Percentiles rank a stretch among this genome's conserved stretches.
phyloP scores from a whole-genome alignment of 2,113 vertebrate genomes.

The Sigmodon hispidus region DNA sequence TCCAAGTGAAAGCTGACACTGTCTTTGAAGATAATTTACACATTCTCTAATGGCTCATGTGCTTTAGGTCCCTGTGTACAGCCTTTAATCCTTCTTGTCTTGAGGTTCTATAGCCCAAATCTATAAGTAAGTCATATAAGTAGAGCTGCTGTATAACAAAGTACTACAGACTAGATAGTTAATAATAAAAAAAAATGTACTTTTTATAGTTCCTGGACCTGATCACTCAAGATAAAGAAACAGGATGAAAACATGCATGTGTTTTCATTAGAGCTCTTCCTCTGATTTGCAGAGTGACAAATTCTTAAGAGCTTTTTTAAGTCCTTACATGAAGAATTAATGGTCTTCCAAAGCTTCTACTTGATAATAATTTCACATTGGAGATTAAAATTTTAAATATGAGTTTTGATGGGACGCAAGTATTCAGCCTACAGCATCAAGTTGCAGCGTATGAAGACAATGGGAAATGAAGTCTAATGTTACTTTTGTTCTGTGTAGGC shows the following conservation, averaged over 20 bases:
- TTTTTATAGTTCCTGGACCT: neutral
- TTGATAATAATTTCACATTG: neutral
- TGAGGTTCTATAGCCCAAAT: neutral
- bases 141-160: neutral
- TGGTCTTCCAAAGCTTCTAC: neutral
- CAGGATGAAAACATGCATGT: neutral
- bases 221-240: neutral
- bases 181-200: neutral
- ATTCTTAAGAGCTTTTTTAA: neutral
- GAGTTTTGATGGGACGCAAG: neutral
- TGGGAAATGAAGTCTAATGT: constrained; percentile 12
- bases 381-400: neutral
- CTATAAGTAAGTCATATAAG: neutral
- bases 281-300: neutral
- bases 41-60: neutral
- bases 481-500: neutral
- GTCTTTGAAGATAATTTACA: neutral
- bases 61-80: neutral
- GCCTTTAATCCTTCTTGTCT: neutral
- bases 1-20: neutral
- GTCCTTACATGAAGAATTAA: neutral
- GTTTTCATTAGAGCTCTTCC: neutral
- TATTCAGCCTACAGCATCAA: neutral
- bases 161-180: neutral
- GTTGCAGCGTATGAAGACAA: neutral